phyloP scores from a whole-genome alignment of 2,113 vertebrate species.

The Catharus minimus region DNA sequence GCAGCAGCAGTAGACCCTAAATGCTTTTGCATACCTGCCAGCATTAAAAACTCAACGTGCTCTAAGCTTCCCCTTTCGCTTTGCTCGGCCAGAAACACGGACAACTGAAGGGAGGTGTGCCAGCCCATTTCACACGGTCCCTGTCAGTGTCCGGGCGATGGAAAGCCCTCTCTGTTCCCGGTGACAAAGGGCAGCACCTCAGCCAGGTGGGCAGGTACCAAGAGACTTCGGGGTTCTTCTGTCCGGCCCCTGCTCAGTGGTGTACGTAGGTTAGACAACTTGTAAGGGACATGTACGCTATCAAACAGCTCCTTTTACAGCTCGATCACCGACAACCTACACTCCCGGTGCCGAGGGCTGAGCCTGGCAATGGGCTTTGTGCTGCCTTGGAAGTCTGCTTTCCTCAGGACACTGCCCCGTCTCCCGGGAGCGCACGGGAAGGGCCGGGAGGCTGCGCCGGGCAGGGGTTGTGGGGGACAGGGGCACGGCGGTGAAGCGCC shows the following conservation, averaged over 20 bases:
- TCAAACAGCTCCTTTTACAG: rapidly evolving
- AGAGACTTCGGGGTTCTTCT: rapidly evolving
- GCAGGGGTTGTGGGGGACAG: not conserved
- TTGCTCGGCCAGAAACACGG: not conserved
- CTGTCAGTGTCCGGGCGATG: rapidly evolving
- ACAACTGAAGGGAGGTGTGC: rapidly evolving
- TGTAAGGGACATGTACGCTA: rapidly evolving
- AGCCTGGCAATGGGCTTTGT: rapidly evolving
- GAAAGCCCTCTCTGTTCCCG: rapidly evolving
- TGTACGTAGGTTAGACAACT: rapidly evolving
- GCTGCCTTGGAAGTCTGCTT: rapidly evolving
- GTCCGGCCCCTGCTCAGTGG: not conserved
- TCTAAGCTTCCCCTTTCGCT: not conserved
- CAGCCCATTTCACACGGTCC: rapidly evolving
- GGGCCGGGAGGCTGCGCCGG: too few species aligned
- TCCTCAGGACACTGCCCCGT: not conserved
- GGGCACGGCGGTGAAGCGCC: not conserved
- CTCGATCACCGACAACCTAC: rapidly evolving
- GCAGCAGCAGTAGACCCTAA: rapidly evolving
- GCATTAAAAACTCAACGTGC: not conserved
- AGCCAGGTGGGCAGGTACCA: not conserved
- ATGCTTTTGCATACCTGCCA: not conserved
- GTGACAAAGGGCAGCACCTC: not conserved
- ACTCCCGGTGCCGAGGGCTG: too few species aligned
- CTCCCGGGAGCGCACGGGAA: too few species aligned